Base-by-base conservation (phyloP, 2,113 vertebrate genomes). In the Noctilio leporinus region DNA sequence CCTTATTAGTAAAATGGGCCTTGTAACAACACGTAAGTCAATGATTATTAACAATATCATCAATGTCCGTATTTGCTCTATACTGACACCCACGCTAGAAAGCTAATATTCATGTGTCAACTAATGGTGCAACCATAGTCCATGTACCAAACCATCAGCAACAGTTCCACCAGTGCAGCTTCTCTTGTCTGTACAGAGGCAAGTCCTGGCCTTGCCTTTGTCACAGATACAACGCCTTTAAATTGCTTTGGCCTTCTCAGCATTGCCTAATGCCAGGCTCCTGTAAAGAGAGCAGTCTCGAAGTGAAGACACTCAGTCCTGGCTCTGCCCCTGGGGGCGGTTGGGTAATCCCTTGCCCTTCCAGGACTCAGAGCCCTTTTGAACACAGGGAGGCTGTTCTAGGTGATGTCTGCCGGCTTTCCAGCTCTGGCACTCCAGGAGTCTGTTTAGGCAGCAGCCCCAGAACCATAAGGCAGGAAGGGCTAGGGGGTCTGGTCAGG, bases 401-500 rank as follows among this genome's bases (percentile, higher is more conserved):
- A 11, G 51, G 73, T 35, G 57, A 83, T 35, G 65, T 77, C 47
- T 30, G 11, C 0, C 0, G 17, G 51, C 49, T 43, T 1, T 35
- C 40, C 82, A 55, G 51, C 92, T 84, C 88, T 64, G 70, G 0
- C 0, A 43, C 73, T 59, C n/a, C 0, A 22, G 40, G 57, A 47
- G 76, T 86, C 94, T 51, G 47, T 92, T 90, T 92, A 93, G 96
- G 95, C 97, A 92, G 94, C 64, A 91, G 95, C 96, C 95, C 96
- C 96, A 95, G 97, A 96, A 78, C 35, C 78, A 85, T 40, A 93
- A 93, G 89, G 91, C 95, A 93, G 93, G 89, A 15, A 2, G 76
- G 64, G 81, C 97, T 95, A 91, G 97, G 98, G 97, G 93, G 97
- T 93, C 84, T 77, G 93, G 89, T 51, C 84, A 94, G 93, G 82